These are phyloP conservation scores for Anadara kagoshimensis DNA, from an alignment of 1,140 invertebrate genomes.

Conservation along the genomic window DNA sequence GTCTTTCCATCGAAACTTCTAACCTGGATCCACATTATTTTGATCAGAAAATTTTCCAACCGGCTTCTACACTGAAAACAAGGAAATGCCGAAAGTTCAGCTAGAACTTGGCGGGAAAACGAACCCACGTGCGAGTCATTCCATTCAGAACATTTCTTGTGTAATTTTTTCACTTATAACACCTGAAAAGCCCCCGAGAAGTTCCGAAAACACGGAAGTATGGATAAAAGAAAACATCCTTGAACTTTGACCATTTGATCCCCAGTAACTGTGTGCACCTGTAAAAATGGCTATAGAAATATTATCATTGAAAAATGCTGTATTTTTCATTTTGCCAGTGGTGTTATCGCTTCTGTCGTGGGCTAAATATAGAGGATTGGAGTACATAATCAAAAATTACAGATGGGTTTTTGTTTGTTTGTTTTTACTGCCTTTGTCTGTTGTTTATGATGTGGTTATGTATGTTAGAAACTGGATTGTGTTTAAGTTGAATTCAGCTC, in stretches of 20 bases:
- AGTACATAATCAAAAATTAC: slow-evolving; percentile 82
- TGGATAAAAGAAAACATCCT: too few species aligned
- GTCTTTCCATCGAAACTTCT: slow-evolving; percentile 78
- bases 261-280: too few species aligned
- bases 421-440: slow-evolving; percentile 83
- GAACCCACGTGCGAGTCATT: slow-evolving; percentile 1
- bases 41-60: slow-evolving; percentile 1
- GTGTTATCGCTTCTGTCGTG: slow-evolving; percentile 49
- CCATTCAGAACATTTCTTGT: slow-evolving; percentile 5
- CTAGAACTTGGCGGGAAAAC: slow-evolving; percentile 22
- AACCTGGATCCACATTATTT: slow-evolving; percentile 79
- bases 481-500: slow-evolving; percentile 83
- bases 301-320: slow-evolving; percentile 17
- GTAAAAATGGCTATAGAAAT: too few species aligned
- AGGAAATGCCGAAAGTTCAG: neutral
- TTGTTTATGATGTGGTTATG: slow-evolving; percentile 83
- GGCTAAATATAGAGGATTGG: slow-evolving; percentile 63
- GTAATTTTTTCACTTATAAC: too few species aligned
- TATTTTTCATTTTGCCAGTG: slow-evolving; percentile 39
- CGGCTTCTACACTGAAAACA: neutral
- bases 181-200: too few species aligned
- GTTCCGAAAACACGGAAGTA: too few species aligned
- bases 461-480: slow-evolving; percentile 81
- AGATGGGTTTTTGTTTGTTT: slow-evolving; percentile 85
- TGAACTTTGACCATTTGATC: too few species aligned